Evolutionary conservation across 2,797 vertebrate species (phyloP), one percentile per base, ranked within the genome.

Genomic region (Rhadinocentrus ornatus): DNA sequence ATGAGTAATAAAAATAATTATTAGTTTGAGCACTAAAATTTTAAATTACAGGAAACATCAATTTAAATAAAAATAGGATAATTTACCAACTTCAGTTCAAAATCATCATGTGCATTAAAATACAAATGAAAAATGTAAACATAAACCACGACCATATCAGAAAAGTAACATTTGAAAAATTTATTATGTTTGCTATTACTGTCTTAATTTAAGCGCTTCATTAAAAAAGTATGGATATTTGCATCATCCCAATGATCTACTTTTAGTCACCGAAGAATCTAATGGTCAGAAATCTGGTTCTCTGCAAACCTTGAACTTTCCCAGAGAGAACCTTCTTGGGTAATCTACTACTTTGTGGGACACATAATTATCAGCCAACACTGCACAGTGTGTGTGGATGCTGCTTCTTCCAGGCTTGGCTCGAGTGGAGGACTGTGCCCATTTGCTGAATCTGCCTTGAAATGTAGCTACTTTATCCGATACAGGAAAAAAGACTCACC

Each of bases 401-500:
- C 24, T 27, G 24, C 15, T 53, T 11, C 13, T 24, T 27, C 24
- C 50, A 24, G 22, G 10, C 11, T 44, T 20, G 7, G 2, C 2
- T 6, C 2, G 1, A 48, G 46, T 22, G 7, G 0, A 27, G 26
- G 53, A 18, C 15, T 1, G 24, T 29, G 5, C 2, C 16, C 35
- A 31, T 26, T 66, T n/a, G 35, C 22, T 63, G 34, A 22, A 26
- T 69, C 62, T 56, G 4, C 20, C 24, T 16, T n/a, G 16, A 63
- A 12, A 61, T 22, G 34, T 50, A 53, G 56, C 6, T 35, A 32
- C 3, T 66, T 67, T 22, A 66, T 41, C 59, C 13, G 5, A 61
- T 6, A 60, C 50, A 62, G 57, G 63, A n/a, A 61, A 58, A 59
- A 37, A 46, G 41, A 44, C 44, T 58, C 62, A 61, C 18, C 29